These are phyloP conservation scores for Melitaea athalia DNA, from an alignment of 2,888 invertebrate genomes.

Conservation along the genomic window DNA sequence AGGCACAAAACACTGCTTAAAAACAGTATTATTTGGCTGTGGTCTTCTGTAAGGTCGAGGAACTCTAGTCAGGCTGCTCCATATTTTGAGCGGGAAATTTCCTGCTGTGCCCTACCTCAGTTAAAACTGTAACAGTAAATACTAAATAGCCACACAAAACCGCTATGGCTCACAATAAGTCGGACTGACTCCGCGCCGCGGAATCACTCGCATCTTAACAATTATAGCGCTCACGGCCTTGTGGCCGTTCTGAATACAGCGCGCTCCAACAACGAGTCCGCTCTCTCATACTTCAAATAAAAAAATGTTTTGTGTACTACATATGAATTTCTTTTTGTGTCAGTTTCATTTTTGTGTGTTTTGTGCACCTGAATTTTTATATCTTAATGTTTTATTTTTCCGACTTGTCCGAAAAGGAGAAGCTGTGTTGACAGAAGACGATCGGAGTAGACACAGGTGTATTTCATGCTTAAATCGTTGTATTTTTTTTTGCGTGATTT, in stretches of 20 bases:
- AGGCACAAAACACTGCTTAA: too few species aligned
- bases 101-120: too few species aligned
- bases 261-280: not conserved
- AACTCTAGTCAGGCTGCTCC: too few species aligned
- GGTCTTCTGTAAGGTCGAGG: too few species aligned
- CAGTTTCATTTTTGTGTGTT: slow-evolving; percentile 3
- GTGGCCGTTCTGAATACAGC: slow-evolving; percentile 7
- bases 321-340: slow-evolving; percentile 13
- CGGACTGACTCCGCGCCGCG: slow-evolving; percentile 3
- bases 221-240: slow-evolving; percentile 4
- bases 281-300: slow-evolving; percentile 11
- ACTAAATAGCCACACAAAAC: not conserved
- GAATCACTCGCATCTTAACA: slow-evolving; percentile 8
- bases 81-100: too few species aligned
- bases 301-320: slow-evolving; percentile 7
- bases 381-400: not conserved
- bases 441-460: not conserved
- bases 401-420: not conserved
- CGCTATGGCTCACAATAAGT: not conserved
- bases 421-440: not conserved
- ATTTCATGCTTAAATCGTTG: too few species aligned
- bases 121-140: too few species aligned
- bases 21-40: too few species aligned
- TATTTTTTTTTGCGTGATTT: too few species aligned
- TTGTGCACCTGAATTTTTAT: slow-evolving; percentile 10